These are phyloP conservation scores for Syrrhaptes paradoxus DNA, from an alignment of 2,113 vertebrate species.

Conservation along the genomic window DNA sequence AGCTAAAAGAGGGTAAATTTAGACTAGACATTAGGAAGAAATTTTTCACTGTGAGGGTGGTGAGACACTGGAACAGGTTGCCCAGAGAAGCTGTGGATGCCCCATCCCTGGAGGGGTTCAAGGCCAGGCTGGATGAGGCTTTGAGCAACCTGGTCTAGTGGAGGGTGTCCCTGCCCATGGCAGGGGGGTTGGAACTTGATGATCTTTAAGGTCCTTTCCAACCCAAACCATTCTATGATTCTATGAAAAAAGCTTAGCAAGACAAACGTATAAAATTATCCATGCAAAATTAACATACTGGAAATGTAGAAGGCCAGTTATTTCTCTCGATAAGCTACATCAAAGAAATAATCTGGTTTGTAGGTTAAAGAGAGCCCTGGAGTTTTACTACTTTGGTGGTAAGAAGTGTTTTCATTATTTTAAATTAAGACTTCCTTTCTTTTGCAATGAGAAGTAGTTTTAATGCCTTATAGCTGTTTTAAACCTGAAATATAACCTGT, in stretches of 20 bases:
- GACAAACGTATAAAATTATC: not conserved
- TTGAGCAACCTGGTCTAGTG: too few species aligned
- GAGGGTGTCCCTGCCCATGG: too few species aligned
- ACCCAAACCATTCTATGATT: too few species aligned
- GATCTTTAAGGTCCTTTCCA: too few species aligned
- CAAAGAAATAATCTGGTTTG: not conserved
- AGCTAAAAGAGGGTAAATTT: too few species aligned
- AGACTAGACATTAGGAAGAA: too few species aligned
- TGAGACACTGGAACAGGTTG: too few species aligned
- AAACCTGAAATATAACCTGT: not conserved
- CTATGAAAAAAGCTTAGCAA: not conserved
- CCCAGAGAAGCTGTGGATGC: too few species aligned
- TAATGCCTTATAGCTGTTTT: not conserved
- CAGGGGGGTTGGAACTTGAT: too few species aligned
- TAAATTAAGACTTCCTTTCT: not conserved
- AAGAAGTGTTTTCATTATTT: not conserved
- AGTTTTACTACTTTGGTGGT: not conserved
- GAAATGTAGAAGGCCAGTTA: not conserved
- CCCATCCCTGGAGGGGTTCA: too few species aligned
- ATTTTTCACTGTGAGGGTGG: too few species aligned
- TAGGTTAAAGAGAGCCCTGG: not conserved
- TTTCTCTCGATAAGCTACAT: not conserved
- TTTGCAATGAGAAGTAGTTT: not conserved
- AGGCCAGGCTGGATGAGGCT: too few species aligned
- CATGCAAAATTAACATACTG: not conserved